A percentile compares a stretch with the other conserved stretches of the same genome.
phyloP scores from a whole-genome alignment of 2,797 vertebrate species.

The Danio aesculapii region DNA sequence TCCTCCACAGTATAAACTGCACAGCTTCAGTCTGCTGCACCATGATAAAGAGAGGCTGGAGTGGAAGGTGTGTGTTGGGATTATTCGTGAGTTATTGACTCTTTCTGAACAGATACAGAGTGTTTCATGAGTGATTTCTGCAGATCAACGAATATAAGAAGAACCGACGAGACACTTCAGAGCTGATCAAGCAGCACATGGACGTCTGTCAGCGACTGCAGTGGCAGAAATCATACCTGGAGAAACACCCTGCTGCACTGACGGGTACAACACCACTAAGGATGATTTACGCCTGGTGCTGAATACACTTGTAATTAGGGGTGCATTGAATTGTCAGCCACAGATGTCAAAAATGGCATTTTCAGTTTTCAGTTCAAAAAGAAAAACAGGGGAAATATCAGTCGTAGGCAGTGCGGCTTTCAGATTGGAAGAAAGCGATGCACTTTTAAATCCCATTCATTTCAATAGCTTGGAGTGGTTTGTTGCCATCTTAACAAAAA shows the following conservation, averaged over 20 bases:
- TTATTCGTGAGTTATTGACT: neutral
- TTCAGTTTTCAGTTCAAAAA: too few species aligned
- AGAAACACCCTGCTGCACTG: conserved; percentile 73
- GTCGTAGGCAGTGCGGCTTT: too few species aligned
- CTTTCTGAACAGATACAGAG: neutral
- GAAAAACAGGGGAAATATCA: too few species aligned
- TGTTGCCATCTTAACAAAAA: too few species aligned
- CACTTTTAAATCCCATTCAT: too few species aligned
- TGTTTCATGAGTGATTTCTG: conserved; percentile 27
- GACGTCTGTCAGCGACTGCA: conserved; percentile 83
- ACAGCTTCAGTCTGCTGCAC: conserved; percentile 88
- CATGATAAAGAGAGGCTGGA: conserved; percentile 87
- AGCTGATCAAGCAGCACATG: conserved; percentile 82
- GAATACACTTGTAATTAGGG: neutral
- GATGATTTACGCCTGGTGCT: too few species aligned
- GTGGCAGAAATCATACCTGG: conserved; percentile 87
- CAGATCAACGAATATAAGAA: conserved; percentile 82
- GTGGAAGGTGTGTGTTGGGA: conserved; percentile 79
- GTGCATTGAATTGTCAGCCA: neutral
- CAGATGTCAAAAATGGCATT: too few species aligned
- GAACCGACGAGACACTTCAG: conserved; percentile 76
- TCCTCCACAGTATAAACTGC: conserved; percentile 80
- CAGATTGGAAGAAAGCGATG: too few species aligned
- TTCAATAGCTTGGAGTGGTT: too few species aligned
- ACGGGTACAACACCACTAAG: conserved; percentile 12